phyloP scores from a whole-genome alignment of 2,888 invertebrate species.

The Linnaemya tessellans region DNA sequence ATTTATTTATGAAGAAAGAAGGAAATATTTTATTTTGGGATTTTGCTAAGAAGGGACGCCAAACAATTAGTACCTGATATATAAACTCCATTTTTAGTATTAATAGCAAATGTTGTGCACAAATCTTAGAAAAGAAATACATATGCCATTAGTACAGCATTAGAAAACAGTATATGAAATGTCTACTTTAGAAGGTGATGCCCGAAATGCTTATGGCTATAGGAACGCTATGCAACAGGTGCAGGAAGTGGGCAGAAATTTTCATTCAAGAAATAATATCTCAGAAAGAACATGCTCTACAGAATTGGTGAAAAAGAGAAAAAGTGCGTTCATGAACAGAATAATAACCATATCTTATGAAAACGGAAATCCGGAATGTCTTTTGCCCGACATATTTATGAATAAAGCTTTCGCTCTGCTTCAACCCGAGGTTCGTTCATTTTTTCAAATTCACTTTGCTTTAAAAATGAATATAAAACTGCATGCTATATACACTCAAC shows the following conservation, averaged over 20 bases:
- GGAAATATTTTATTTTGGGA: too few relatives aligned
- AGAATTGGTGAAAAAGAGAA: background rate
- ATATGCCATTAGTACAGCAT: too few relatives aligned
- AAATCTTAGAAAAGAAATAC: too few relatives aligned
- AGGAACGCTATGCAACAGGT: background rate
- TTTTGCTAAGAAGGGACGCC: too few relatives aligned
- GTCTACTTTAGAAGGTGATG: background rate
- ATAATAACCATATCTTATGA: background rate
- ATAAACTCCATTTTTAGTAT: too few relatives aligned
- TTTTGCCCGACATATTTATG: background rate
- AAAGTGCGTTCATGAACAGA: slow-evolving; percentile 7
- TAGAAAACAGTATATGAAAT: background rate
- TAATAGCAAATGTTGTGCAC: too few relatives aligned
- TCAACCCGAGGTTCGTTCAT: background rate
- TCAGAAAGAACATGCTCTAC: background rate
- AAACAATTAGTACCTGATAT: too few relatives aligned
- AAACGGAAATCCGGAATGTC: background rate
- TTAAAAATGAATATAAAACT: slow-evolving; percentile 12
- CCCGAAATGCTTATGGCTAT: too few relatives aligned
- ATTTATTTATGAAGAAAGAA: too few relatives aligned
- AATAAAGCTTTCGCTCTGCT: background rate
- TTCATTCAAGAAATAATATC: background rate
- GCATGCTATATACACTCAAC: background rate
- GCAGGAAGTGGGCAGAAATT: background rate
- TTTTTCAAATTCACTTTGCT: background rate